phyloP scores from a whole-genome alignment of 2,797 vertebrate genomes.

The Thaleichthys pacificus region DNA sequence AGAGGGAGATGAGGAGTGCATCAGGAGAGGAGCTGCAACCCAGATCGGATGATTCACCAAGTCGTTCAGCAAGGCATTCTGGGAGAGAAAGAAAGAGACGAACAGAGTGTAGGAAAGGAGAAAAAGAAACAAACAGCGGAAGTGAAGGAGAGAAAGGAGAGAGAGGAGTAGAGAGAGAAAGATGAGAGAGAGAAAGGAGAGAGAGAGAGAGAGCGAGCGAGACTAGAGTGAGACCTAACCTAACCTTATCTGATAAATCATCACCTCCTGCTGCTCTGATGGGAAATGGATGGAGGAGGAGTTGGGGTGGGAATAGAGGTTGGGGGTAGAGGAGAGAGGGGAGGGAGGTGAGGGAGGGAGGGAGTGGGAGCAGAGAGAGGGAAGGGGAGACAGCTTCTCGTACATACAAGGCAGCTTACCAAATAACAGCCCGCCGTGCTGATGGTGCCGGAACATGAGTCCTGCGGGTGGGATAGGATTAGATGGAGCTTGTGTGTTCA shows the following conservation, averaged over 20 bases:
- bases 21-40: slow-evolving; percentile 21
- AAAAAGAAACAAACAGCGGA: neutral
- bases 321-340: too few species aligned
- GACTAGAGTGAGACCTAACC: slow-evolving; percentile 28
- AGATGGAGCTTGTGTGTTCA: slow-evolving; percentile 22
- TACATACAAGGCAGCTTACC: slow-evolving; percentile 28
- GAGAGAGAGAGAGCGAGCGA: neutral
- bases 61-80: neutral
- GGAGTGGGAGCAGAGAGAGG: neutral
- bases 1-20: slow-evolving; percentile 3
- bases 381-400: slow-evolving; percentile 36
- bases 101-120: neutral
- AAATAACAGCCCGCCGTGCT: slow-evolving; percentile 32
- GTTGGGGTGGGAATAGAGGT: too few species aligned
- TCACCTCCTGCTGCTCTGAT: slow-evolving; percentile 40
- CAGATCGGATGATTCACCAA: neutral
- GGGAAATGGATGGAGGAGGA: slow-evolving; percentile 26
- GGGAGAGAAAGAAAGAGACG: neutral
- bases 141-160: too few species aligned
- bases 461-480: slow-evolving; percentile 43
- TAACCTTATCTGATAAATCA: slow-evolving; percentile 48
- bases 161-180: too few species aligned
- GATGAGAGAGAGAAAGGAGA: too few species aligned
- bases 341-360: too few species aligned
- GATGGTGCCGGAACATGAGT: slow-evolving; percentile 42